Conservation (phyloP, 2,797 vertebrate species). For the Gephyroberyx darwinii region DNA sequence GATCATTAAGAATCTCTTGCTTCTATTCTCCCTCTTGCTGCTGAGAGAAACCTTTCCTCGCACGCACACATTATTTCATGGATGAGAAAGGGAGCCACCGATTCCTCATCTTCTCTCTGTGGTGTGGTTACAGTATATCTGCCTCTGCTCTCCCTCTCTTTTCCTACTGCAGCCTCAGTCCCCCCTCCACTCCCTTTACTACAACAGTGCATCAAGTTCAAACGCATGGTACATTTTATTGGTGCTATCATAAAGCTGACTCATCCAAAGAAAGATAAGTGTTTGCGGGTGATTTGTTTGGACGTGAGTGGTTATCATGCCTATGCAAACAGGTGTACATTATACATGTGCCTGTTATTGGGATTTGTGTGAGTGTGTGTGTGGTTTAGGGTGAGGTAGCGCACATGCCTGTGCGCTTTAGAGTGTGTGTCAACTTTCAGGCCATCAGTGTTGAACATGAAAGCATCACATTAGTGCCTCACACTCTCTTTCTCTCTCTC, state of each 20-base stretch:
- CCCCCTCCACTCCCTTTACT: too few relatives aligned
- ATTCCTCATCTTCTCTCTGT: background rate
- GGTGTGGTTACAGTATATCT: too few relatives aligned
- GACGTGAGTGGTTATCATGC: background rate
- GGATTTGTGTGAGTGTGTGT: background rate
- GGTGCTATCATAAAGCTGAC: too few relatives aligned
- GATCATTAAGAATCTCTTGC: conserved; percentile 25
- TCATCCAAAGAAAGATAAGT: too few relatives aligned
- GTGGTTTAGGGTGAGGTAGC: background rate
- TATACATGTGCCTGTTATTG: background rate
- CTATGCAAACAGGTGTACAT: background rate
- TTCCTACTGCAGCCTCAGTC: background rate
- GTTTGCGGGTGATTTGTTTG: too few relatives aligned
- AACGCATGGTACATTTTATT: too few relatives aligned
- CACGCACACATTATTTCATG: background rate
- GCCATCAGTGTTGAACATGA: conserved; percentile 62
- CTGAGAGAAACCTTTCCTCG: conserved; percentile 23
- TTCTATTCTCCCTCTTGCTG: conserved; percentile 11
- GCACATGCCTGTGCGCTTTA: conserved; percentile 14
- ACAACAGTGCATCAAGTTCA: too few relatives aligned
- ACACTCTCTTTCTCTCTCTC: too few relatives aligned
- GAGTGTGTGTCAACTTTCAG: conserved; percentile 34
- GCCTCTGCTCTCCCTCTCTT: too few relatives aligned
- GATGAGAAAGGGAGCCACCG: background rate
- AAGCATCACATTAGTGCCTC: conserved; percentile 26